Evolutionary conservation across 2,113 vertebrate genomes (phyloP), one percentile per base, ranked within the genome.

Genomic region (Sarotherodon lohbergeri): DNA sequence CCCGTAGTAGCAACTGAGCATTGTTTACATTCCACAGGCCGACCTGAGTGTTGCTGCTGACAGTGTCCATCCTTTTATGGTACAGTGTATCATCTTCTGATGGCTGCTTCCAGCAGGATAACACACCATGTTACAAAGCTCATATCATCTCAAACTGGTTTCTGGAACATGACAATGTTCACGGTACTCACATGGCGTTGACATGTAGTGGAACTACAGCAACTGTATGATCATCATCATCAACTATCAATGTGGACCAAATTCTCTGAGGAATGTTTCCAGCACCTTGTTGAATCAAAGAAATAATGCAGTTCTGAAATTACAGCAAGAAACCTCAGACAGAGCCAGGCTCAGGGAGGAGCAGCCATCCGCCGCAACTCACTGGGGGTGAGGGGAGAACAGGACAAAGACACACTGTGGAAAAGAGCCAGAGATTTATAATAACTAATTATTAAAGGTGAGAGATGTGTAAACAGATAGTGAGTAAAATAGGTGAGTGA

Each of bases 1-100:
- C 1, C 56, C 7, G 27, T 9, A 59, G 0, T 5, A 32, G 29
- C 56, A 59, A 5, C 3, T 1, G 32, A 59, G 57, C 1, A 0
- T 59, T 59, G 27, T 32, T 61, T 17, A 61, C 1, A 4, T 61
- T 61, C 27, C 5, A 61, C 57, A 32, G 14, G 32, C 57, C 2
- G 3, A 61, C 57, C 27, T 10, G 57, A 32, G 57, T 17, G 57
- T 0, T 61, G 57, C 27, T 61, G 57, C 27, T 61, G 14, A 61
- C 57, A 17, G 14, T 43, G 41, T 43, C 14, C 46, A 48, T 48
- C 14, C 46, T 48, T 48, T 16, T 48, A 48, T 48, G 14, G 14
- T 16, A 43, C 11, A 43, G 41, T 17, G 27, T 17, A 61, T 32
- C 5, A 32, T 61, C 57, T 32, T 0, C 55, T 57, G 24, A 57